Conservation (phyloP, 1,140 invertebrate species). For the Ruditapes philippinarum region DNA sequence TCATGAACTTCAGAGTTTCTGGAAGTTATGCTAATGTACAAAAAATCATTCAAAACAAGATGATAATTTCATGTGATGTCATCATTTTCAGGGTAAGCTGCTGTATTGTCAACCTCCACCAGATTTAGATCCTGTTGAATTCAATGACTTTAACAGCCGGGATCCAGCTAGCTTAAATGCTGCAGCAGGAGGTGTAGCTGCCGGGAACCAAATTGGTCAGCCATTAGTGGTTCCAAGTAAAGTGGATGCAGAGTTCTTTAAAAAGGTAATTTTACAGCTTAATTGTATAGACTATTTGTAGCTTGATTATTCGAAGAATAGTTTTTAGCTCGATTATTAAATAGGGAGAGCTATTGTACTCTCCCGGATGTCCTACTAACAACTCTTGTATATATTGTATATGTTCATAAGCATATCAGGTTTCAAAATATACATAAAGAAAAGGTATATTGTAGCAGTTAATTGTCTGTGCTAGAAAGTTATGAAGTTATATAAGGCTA, state of each 20-base stretch:
- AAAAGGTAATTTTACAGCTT: slow-evolving; percentile 74
- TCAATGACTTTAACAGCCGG: slow-evolving; percentile 69
- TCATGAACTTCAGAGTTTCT: not conserved
- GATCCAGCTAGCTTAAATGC: not conserved
- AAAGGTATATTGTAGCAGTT: too few relatives aligned
- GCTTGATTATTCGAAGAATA: not conserved
- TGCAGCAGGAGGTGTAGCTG: too few relatives aligned
- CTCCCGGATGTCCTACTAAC: too few relatives aligned
- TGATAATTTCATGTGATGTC: not conserved
- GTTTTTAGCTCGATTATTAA: too few relatives aligned
- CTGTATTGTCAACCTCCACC: slow-evolving; percentile 95
- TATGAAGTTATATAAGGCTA: not conserved
- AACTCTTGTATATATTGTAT: too few relatives aligned
- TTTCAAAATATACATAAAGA: too few relatives aligned
- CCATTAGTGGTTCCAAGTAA: slow-evolving; percentile 3
- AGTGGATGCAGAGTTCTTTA: slow-evolving; percentile 87
- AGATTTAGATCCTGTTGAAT: slow-evolving; percentile 89
- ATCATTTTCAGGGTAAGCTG: slow-evolving; percentile 90
- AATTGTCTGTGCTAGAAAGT: not conserved
- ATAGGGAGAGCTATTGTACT: too few relatives aligned
- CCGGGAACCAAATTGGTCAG: not conserved
- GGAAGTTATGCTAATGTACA: not conserved
- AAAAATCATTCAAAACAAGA: too few relatives aligned
- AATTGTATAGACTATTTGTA: not conserved
- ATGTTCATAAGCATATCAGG: too few relatives aligned